Base-by-base conservation (phyloP, 2,888 invertebrate species). In the Parelbella ahira region DNA sequence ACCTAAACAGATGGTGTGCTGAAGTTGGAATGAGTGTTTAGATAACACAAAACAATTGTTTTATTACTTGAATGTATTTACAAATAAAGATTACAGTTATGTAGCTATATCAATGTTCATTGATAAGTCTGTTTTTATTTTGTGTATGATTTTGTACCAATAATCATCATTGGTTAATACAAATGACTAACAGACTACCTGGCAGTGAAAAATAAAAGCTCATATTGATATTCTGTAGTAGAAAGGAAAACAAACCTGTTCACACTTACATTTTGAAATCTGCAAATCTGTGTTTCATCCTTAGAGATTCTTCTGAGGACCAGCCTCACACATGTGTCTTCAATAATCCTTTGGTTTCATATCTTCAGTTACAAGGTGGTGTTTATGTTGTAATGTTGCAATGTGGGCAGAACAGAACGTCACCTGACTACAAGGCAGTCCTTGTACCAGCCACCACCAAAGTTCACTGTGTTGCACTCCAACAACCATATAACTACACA, bases 401-500 rank as follows among this genome's bases (percentile, higher is more conserved):
- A 28, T 20, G 12, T 30, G 27, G 30, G 30, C 34, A 37, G 32
- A 45, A 49, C 30, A 21, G 7, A 44, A 52, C 37, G 29, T 53
- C 55, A 61, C 55, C 57, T 54, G 56, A 52, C 10, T 54, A 53
- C 51, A 38, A 27, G 47, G 51, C 19, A 15, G 8, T 37, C 20
- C 20, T 15, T 36, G n/a, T n/a, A n/a, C 19, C 27, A 33, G 18
- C n/a, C 11, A 19, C 7, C 42, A 34, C 38, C 18, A 28, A 29
- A 23, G 29, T 51, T 37, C 38, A 43, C 51, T 46, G 19, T 10
- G 25, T 9, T 43, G 39, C 37, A 41, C 51, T 42, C 33, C 32
- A 44, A 27, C 56, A 50, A 54, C 50, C 60, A 68, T 67, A 60
- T 56, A 49, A 60, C n/a, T n/a, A n/a, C n/a, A 52, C 58, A 58